Evolutionary conservation across 2,113 vertebrate species (phyloP).

Genomic region (Cyprinodon tularosa): DNA sequence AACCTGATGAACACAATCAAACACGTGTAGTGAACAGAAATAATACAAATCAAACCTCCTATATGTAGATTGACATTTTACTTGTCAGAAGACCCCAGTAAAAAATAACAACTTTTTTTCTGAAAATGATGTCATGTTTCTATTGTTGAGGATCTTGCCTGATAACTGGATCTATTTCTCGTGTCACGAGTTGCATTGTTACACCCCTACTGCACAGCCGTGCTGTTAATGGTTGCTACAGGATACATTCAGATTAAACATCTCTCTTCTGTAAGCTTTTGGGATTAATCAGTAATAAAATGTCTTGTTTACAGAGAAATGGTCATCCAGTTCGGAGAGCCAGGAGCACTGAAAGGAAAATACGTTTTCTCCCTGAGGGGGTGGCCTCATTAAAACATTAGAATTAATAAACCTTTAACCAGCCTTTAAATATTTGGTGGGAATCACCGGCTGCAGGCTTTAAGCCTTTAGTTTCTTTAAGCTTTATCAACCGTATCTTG

Average conservation of each 20-base stretch:
- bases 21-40: too few relatives aligned
- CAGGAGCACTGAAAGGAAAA: slow-evolving; percentile 72
- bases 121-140: too few relatives aligned
- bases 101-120: too few relatives aligned
- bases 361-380: slow-evolving; percentile 53
- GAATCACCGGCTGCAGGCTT: slow-evolving; percentile 71
- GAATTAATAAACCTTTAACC: slow-evolving; percentile 66
- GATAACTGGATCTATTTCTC: too few relatives aligned
- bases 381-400: slow-evolving; percentile 59
- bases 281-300: slow-evolving; percentile 60
- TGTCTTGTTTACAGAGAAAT: slow-evolving; percentile 66
- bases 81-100: too few relatives aligned
- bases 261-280: slow-evolving; percentile 61
- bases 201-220: slow-evolving; percentile 51
- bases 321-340: slow-evolving; percentile 54
- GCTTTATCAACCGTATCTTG: slow-evolving; percentile 66
- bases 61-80: too few relatives aligned
- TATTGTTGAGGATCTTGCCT: neutral
- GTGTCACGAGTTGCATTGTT: neutral
- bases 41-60: too few relatives aligned
- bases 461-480: slow-evolving; percentile 65
- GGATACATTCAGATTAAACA: slow-evolving; percentile 47
- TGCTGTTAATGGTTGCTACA: slow-evolving; percentile 60
- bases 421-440: slow-evolving; percentile 70
- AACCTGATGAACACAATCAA: too few relatives aligned